Conservation (phyloP, 2,888 invertebrate genomes). For the Acanthoscelides obtectus region DNA sequence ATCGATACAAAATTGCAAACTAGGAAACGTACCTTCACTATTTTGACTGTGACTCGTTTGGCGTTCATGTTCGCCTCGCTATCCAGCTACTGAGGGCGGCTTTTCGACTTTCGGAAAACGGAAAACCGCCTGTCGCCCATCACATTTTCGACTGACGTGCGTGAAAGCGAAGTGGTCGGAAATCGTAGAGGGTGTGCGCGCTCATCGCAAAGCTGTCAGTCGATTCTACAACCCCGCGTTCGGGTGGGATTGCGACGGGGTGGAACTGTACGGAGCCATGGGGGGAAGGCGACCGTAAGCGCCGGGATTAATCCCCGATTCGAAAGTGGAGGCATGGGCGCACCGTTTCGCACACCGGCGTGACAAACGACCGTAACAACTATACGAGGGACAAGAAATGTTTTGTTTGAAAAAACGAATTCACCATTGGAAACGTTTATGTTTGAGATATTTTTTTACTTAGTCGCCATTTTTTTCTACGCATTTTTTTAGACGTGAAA, state of each 20-base stretch:
- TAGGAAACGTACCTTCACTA: not conserved
- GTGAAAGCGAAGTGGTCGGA: not conserved
- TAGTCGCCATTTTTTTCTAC: too few relatives aligned
- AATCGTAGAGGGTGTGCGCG: not conserved
- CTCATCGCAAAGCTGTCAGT: constrained; percentile 12
- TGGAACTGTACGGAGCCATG: constrained; percentile 7
- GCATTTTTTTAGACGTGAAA: too few relatives aligned
- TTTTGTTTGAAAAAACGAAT: too few relatives aligned
- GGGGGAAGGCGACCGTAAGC: not conserved
- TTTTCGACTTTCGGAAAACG: not conserved
- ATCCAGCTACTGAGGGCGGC: not conserved
- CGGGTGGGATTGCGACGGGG: constrained; percentile 19
- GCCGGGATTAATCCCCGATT: not conserved
- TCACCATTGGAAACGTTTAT: too few relatives aligned
- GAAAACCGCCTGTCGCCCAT: not conserved
- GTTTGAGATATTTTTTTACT: too few relatives aligned
- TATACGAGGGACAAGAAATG: too few relatives aligned
- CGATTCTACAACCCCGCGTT: constrained; percentile 33
- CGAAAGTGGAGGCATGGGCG: not conserved
- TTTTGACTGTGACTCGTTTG: not conserved
- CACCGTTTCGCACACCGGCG: not conserved
- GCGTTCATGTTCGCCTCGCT: not conserved
- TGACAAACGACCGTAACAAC: too few relatives aligned
- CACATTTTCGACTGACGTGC: not conserved
- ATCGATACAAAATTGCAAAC: not conserved